Evolutionary conservation across 2,888 invertebrate genomes (phyloP).

Genomic region (Phyllotreta cruciferae): DNA sequence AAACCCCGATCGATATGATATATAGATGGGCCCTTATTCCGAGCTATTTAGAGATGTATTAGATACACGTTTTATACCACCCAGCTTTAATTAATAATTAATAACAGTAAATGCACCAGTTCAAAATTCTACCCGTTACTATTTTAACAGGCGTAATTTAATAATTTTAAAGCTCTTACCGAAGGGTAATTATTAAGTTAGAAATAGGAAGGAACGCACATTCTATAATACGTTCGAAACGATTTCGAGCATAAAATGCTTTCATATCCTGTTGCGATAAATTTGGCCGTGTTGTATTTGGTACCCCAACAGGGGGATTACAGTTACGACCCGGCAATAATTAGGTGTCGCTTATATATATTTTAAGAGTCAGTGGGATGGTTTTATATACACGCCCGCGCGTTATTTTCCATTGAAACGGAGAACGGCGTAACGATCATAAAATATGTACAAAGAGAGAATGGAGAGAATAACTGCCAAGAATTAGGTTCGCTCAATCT

Average conservation of each 20-base stretch:
- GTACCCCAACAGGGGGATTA: conserved; percentile 50
- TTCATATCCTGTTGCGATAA: conserved; percentile 35
- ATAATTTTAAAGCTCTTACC: not conserved
- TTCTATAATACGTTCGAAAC: not conserved
- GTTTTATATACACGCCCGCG: conserved; percentile 39
- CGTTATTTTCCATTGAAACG: conserved; percentile 31
- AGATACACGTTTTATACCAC: no score
- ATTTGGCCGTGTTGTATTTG: conserved; percentile 47
- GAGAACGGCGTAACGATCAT: conserved; percentile 23
- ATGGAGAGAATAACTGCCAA: conserved; percentile 18
- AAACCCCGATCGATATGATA: not conserved
- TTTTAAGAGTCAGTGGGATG: conserved; percentile 44
- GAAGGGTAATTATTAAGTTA: not conserved
- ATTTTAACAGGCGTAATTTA: no score
- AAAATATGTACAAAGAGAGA: conserved; percentile 28
- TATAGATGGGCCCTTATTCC: no score
- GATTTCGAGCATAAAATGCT: conserved; percentile 20
- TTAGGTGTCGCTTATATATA: conserved; percentile 52
- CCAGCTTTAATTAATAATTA: no score
- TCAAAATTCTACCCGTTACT: no score
- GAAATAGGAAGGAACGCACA: not conserved
- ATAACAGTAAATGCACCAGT: no score
- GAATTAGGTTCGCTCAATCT: conserved; percentile 16
- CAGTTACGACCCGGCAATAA: conserved; percentile 51
- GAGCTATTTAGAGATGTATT: no score